Base-by-base conservation (phyloP, 1,140 invertebrate genomes). In the Drosophila funebris region DNA sequence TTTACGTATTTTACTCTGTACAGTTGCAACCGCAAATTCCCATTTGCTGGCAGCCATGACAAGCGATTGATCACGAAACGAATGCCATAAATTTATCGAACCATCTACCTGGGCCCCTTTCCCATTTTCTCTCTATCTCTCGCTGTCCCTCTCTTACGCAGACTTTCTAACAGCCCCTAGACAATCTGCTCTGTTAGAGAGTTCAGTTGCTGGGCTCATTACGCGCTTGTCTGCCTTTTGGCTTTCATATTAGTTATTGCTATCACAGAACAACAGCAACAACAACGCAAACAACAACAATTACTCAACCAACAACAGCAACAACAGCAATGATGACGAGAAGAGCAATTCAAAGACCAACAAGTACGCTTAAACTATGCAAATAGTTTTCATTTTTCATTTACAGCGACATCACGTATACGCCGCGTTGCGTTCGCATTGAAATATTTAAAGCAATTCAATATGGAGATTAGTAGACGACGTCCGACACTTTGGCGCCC, bases 301-400 rank as follows among this genome's bases (percentile, higher is more conserved):
- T 2, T n/a, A n/a, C n/a, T n/a, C n/a, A 24, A 24, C 2, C 24
- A 64, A 76, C 44, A 60, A 6, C 33, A 27, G 4, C 53, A 56
- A 24, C 20, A 54, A 5, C 5, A 27, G 6, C 3, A 1, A 27
- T 6, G 6, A 4, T 6, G 24, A 27, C 5, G 6, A 27, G 24
- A 1, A n/a, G 16, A 27, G 18, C 36, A 14, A 60, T 18, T n/a
- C n/a, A 20, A 22, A 9, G n/a, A 44, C 18, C 37, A 31, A 70
- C 68, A 71, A 76, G 70, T 77, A 50, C 61, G 61, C 61, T 67
- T 85, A 76, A 81, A 74, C 82, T 84, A 84, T 85, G 81, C 81
- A 84, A 84, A 84, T 84, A 81, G 81, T 81, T 74, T 64, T 70
- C 60, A 84, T 84, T 85, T 76, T 78, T 85, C 76, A 69, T 53